phyloP scores from a whole-genome alignment of 2,797 vertebrate species.

The Phalloptychus januarius region DNA sequence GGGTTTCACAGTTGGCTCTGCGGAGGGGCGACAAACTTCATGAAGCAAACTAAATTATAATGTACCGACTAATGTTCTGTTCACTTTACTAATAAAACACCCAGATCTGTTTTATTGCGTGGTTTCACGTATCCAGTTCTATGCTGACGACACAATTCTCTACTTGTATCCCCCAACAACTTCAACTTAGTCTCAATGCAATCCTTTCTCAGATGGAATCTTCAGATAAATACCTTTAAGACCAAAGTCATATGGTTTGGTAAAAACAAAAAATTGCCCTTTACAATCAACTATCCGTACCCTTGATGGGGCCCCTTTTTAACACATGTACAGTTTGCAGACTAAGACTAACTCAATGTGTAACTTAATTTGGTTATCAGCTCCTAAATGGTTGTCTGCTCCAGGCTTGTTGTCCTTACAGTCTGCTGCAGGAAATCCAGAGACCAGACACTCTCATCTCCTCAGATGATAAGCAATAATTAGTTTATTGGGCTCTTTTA shows the following conservation, averaged over 20 bases:
- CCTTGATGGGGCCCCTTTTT: background rate
- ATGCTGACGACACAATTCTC: background rate
- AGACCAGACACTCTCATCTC: background rate
- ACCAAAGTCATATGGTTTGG: background rate
- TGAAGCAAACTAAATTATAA: background rate
- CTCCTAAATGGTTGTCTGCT: no score
- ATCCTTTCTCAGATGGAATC: background rate
- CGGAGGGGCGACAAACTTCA: background rate
- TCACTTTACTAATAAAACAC: background rate
- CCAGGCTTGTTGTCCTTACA: background rate
- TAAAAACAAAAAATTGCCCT: background rate
- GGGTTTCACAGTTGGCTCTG: constrained; percentile 90
- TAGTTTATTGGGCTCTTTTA: background rate
- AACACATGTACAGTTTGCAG: background rate
- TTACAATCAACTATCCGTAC: background rate
- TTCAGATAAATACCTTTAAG: background rate
- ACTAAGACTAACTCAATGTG: background rate
- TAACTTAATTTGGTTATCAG: background rate
- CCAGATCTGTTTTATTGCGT: background rate
- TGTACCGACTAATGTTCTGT: background rate
- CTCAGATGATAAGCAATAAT: background rate
- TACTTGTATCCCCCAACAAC: background rate
- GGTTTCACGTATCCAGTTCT: background rate
- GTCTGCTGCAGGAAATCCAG: background rate
- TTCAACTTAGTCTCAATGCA: background rate